Evolutionary conservation across 2,888 invertebrate species (phyloP), one percentile per base, ranked within the genome.

Genomic region (Imbricaverruca yamaguchii): DNA sequence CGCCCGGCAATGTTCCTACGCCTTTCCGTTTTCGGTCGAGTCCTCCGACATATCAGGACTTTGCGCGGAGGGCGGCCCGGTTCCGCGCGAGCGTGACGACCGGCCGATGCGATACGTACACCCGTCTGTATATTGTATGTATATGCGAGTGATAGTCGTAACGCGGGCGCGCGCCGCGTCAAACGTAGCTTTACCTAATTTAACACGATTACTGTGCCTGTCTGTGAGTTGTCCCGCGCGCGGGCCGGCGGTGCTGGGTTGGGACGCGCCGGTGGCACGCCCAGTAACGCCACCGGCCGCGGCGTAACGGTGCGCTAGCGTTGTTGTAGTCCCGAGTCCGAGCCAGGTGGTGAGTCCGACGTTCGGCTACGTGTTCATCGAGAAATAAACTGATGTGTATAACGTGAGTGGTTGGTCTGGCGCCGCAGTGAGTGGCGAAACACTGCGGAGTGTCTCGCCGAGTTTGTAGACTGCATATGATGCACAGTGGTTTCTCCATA

Each of bases 181-280:
- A 12, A 21, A 69, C 39, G 39, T 69, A 69, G 69, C 69, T 69
- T 69, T 69, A 69, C 69, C 69, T 39, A 15, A 69, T 69, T 39
- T 69, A 69, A 69, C 69, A 25, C 39, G 69, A 39, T 39, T 39
- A 39, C 21, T 39, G 39, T 39, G 39, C 39, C 69, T 15, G 10
- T 21, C 69, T 15, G 10, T 21, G 63, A 25, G 12, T 9, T 21
- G 3, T 25, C 67, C 25, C 12, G 67, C 25, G 67, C 25, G 25
- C 23, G 8, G 2, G 25, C 12, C 15, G 39, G 39, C 0, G 69
- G 69, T 2, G 13, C 13, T 23, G 69, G 39, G 25, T 69, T 69
- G 39, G 39, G 39, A 39, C 39, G 69, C n/a, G 15, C 0, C 11
- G 65, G 39, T 4, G 39, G 39, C 39, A 4, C 39, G 4, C 39